Conservation (phyloP, 2,888 invertebrate species). For the Norana najaformis region DNA sequence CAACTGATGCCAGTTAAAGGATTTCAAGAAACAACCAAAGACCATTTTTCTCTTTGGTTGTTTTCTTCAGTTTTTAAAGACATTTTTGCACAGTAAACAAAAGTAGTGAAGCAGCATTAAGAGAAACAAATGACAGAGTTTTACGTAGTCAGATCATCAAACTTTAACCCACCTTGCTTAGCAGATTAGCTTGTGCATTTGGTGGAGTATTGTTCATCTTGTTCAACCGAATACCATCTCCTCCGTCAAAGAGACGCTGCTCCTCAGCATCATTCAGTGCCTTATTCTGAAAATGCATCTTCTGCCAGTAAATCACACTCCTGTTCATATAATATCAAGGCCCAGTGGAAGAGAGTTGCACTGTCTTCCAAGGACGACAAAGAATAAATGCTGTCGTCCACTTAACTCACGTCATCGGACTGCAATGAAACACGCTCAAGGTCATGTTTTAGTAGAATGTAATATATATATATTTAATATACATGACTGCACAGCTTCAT, state of each 20-base stretch:
- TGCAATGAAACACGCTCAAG: not conserved
- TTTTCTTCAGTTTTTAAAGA: not conserved
- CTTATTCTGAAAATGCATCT: conserved; percentile 2
- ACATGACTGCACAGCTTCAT: too few species aligned
- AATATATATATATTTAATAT: too few species aligned
- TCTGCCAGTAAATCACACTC: not conserved
- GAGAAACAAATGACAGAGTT: not conserved
- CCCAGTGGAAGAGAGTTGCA: conserved; percentile 2
- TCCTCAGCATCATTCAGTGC: not conserved
- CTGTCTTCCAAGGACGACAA: not conserved
- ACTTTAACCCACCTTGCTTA: not conserved
- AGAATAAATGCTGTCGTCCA: not conserved
- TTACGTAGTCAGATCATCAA: too few species aligned
- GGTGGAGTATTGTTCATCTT: not conserved
- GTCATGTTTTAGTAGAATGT: not conserved
- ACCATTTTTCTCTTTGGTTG: not conserved
- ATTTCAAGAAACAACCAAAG: not conserved
- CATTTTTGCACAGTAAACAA: not conserved
- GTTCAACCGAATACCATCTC: not conserved
- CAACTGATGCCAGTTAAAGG: not conserved
- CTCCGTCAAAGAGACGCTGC: not conserved
- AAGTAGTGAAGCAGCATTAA: not conserved
- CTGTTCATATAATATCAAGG: not conserved
- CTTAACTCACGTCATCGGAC: not conserved
- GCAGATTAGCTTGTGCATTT: not conserved